A percentile compares a stretch with the other conserved stretches of the same genome.
These are phyloP conservation scores for Venturia canescens DNA, from an alignment of 1,140 invertebrate species.

Conservation along the genomic window DNA sequence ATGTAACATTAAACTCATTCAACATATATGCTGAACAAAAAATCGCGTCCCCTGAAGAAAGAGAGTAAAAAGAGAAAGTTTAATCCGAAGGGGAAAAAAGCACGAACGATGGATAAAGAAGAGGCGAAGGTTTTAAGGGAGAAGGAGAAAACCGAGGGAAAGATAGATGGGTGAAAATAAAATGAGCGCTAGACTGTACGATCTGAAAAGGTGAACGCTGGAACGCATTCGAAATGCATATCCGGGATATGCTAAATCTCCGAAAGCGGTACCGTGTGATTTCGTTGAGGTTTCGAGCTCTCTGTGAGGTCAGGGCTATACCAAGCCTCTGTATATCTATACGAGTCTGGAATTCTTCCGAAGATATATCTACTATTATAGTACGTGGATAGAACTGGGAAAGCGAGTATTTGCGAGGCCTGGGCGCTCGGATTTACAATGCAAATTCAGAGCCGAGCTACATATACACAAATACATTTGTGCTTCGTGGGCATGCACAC, in stretches of 20 bases:
- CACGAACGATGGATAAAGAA: background rate
- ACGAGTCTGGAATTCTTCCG: background rate
- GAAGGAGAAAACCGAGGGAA: background rate
- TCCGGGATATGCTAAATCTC: constrained; percentile 40
- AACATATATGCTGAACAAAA: too few species aligned
- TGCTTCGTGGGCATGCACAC: background rate
- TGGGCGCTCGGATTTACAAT: constrained; percentile 30
- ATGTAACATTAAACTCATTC: too few species aligned
- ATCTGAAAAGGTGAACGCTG: constrained; percentile 25
- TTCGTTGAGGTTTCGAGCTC: constrained; percentile 6
- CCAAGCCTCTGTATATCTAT: background rate
- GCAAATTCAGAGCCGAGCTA: background rate
- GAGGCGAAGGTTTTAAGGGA: background rate
- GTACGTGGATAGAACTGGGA: constrained; percentile 21
- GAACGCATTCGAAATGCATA: constrained; percentile 41
- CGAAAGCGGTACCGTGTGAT: constrained; percentile 39
- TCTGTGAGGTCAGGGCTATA: constrained; percentile 33
- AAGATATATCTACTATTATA: background rate
- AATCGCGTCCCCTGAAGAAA: background rate
- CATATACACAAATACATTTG: constrained; percentile 7
- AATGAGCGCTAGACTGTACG: constrained; percentile 5
- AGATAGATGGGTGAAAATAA: constrained; percentile 21
- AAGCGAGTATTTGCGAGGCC: constrained; percentile 36
- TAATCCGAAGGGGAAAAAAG: background rate
- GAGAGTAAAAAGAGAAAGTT: background rate